Conservation (phyloP, 1,140 invertebrate species). For the Dendroctonus valens region DNA sequence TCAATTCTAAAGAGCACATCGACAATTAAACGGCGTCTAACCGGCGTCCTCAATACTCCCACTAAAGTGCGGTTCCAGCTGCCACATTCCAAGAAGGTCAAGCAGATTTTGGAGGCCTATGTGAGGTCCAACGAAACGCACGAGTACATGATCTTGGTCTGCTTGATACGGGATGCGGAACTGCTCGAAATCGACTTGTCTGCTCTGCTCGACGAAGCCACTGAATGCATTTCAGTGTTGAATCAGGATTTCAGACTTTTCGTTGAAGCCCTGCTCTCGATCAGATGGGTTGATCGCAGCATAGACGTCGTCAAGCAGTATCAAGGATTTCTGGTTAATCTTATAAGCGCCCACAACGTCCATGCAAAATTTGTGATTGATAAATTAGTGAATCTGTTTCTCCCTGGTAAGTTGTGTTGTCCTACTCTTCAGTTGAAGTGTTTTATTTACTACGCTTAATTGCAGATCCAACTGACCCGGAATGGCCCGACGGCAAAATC, state of each 20-base stretch:
- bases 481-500: constrained; percentile 52
- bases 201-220: constrained; percentile 55
- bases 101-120: constrained; percentile 41
- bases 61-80: constrained; percentile 47
- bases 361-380: constrained; percentile 60
- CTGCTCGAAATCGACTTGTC: constrained; percentile 60
- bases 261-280: constrained; percentile 61
- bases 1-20: constrained; percentile 40
- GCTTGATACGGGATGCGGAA: constrained; percentile 44
- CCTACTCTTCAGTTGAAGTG: constrained; percentile 6
- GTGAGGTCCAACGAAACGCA: constrained; percentile 31
- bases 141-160: constrained; percentile 46
- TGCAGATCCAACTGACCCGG: constrained; percentile 44
- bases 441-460: constrained; percentile 16
- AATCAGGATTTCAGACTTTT: constrained; percentile 57
- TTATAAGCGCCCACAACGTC: constrained; percentile 62
- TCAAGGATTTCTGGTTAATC: constrained; percentile 61
- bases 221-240: constrained; percentile 59
- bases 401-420: constrained; percentile 50
- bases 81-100: constrained; percentile 44
- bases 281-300: constrained; percentile 58
- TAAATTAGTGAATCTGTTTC: constrained; percentile 58
- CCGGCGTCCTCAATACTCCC: constrained; percentile 30
- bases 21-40: constrained; percentile 35
- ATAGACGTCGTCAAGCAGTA: constrained; percentile 55